These are phyloP conservation scores for Hypsopygia costalis DNA, from an alignment of 2,888 invertebrate species.

Conservation along the genomic window DNA sequence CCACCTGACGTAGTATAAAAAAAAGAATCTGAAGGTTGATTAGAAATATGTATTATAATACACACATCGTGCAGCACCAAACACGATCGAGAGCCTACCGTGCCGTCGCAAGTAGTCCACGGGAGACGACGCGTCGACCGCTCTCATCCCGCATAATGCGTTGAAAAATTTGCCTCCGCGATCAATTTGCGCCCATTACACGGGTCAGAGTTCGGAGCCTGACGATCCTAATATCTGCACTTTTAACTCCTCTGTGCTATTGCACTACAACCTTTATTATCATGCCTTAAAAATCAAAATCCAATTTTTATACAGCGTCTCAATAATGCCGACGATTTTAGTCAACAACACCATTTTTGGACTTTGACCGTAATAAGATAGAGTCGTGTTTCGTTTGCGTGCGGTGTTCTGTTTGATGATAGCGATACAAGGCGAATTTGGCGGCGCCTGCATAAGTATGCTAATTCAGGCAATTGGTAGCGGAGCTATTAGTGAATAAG, in stretches of 20 bases:
- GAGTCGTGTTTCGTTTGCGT: slow-evolving; percentile 25
- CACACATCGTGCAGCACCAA: no score
- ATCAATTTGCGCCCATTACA: slow-evolving; percentile 65
- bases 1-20: no score
- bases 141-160: slow-evolving; percentile 36
- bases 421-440: slow-evolving; percentile 53
- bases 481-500: slow-evolving; percentile 14
- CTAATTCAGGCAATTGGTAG: slow-evolving; percentile 66
- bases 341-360: slow-evolving; percentile 23
- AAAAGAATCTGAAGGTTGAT: no score
- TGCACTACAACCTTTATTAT: slow-evolving; percentile 19
- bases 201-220: slow-evolving; percentile 57
- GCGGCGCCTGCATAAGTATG: slow-evolving; percentile 65
- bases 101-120: background rate
- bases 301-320: background rate
- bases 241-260: slow-evolving; percentile 18
- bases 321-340: slow-evolving; percentile 5
- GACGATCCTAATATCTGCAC: slow-evolving; percentile 34
- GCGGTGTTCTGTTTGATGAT: slow-evolving; percentile 54
- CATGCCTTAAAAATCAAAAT: slow-evolving; percentile 23
- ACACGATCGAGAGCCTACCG: no score
- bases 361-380: slow-evolving; percentile 22
- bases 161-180: slow-evolving; percentile 52
- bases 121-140: background rate
- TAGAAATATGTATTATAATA: no score